A percentile compares a stretch with the other conserved stretches of the same genome.
Evolutionary conservation across 2,797 vertebrate species (phyloP).

Genomic region (Diplodus puntazzo): DNA sequence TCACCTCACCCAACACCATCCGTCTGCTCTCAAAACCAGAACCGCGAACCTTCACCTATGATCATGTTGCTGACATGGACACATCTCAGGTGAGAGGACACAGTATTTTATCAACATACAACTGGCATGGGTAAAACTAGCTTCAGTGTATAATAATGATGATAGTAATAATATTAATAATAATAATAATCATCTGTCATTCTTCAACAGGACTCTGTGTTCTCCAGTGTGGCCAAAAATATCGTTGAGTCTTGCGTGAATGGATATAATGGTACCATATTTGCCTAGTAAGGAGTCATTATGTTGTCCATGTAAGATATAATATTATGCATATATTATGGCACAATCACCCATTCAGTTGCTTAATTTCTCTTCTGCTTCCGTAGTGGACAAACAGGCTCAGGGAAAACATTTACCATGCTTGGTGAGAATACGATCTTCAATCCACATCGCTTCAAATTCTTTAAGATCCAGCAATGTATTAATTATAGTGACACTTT

Average conservation of each 20-base stretch:
- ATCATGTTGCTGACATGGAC: constrained; percentile 93
- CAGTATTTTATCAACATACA: neutral
- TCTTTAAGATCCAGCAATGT: neutral
- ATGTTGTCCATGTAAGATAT: neutral
- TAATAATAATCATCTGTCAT: neutral
- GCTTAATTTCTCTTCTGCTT: constrained; percentile 26
- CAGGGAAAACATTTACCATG: constrained; percentile 99
- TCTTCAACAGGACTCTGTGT: constrained; percentile 91
- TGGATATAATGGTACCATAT: constrained; percentile 98
- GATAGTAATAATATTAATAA: too few species aligned
- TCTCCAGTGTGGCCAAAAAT: constrained; percentile 92
- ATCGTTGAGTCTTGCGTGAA: constrained; percentile 97
- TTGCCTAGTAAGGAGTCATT: constrained; percentile 94
- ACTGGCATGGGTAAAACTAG: neutral
- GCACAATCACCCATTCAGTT: neutral
- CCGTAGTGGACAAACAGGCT: constrained; percentile 95
- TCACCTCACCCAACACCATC: constrained; percentile 90
- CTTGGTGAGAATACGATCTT: constrained; percentile 88
- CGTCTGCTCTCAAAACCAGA: constrained; percentile 94
- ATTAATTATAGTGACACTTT: neutral
- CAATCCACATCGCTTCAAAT: neutral
- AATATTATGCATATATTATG: neutral
- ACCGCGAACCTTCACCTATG: constrained; percentile 93
- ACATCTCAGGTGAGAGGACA: constrained; percentile 89
- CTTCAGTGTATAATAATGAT: neutral